Base-by-base conservation (phyloP, 2,113 vertebrate species). In the Lepisosteus oculatus region DNA sequence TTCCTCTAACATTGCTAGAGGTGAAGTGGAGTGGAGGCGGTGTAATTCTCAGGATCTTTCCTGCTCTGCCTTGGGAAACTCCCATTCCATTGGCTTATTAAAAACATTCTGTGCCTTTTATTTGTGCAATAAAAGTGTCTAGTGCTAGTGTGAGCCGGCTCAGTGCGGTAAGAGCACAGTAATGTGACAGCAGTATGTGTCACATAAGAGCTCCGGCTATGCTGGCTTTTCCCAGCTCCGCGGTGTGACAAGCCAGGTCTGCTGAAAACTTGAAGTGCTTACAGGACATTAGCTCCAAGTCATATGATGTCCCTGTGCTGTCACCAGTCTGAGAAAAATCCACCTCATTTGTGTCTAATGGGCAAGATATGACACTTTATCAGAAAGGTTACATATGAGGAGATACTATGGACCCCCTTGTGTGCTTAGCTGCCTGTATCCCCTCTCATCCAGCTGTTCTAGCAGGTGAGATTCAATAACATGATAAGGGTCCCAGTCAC, bases 191-290 rank as follows among this genome's bases (percentile, higher is more conserved):
- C 13, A 4, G 41, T 44, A 6, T 29, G 29, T 29, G 29, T 29
- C 29, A 29, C 29, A 29, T 29, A 15, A 3, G 13, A 42, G 55
- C 12, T n/a, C 13, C 54, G 12, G 64, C 55, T 17, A 11, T 61
- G 51, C 67, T 41, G 11, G 61, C 68, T 57, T 43, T 44, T 13
- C 54, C 44, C 67, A 47, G 42, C 45, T 41, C 13, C 15, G 54
- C 4, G 6, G 8, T 65, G 75, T 61, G 57, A 66, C 55, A 17
- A 41, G 4, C 3, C 15, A 9, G 17, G 55, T 9, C n/a, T 61
- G 75, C 41, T 59, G 61, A 76, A 62, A 61, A 17, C 43, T 15
- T 72, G 65, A 68, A 76, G 71, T 76, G 71, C 64, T 72, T 59
- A 69, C 71, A 69, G 70, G 42, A 64, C 55, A 14, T 6, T 17